Evolutionary conservation across 1,140 invertebrate species (phyloP).

Genomic region (Anadara kagoshimensis): DNA sequence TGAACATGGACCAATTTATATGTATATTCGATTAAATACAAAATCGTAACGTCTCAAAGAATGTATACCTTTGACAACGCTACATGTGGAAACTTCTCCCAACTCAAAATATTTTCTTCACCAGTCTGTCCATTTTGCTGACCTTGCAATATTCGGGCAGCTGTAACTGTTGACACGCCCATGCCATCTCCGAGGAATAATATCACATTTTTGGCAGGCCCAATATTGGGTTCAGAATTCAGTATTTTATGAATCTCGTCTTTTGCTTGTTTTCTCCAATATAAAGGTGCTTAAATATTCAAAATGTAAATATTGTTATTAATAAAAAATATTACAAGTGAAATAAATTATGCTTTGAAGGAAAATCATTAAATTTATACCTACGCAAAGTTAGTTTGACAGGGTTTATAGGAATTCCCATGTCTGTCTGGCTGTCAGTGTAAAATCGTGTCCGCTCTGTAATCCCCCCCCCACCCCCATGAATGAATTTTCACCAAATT

Average conservation of each 20-base stretch:
- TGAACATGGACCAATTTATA: too few relatives aligned
- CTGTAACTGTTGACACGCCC: conserved; percentile 62
- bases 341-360: too few relatives aligned
- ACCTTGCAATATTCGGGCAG: conserved; percentile 72
- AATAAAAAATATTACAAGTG: too few relatives aligned
- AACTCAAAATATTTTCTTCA: conserved; percentile 82
- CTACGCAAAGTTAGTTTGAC: too few relatives aligned
- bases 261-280: conserved; percentile 29
- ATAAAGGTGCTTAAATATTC: conserved; percentile 28
- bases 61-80: conserved; percentile 81
- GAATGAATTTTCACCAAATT: too few relatives aligned
- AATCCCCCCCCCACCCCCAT: too few relatives aligned
- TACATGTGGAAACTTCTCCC: conserved; percentile 84
- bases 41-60: too few relatives aligned
- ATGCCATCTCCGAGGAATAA: conserved; percentile 69
- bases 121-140: conserved; percentile 77
- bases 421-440: too few relatives aligned
- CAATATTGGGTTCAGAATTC: conserved; percentile 36
- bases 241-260: conserved; percentile 12
- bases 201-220: conserved; percentile 66
- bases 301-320: conserved; percentile 9
- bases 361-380: too few relatives aligned
- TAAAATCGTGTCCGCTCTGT: too few relatives aligned
- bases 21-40: too few relatives aligned
- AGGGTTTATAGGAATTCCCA: too few relatives aligned